Evolutionary conservation across 2,113 vertebrate genomes (phyloP).

Genomic region (Origma solitaria): DNA sequence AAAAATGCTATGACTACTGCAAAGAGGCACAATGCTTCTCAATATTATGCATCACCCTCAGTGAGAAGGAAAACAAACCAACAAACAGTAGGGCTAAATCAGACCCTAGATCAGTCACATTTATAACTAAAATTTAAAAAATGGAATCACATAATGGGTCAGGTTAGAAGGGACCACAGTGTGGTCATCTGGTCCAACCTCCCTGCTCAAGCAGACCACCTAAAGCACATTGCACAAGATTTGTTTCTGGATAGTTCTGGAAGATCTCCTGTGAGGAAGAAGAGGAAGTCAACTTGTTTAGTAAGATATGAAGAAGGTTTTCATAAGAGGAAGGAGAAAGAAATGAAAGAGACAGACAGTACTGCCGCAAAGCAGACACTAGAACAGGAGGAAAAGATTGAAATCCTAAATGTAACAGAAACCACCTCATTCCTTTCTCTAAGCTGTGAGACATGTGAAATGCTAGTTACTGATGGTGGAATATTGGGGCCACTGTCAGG

Average conservation of each 20-base stretch:
- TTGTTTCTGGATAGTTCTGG: neutral
- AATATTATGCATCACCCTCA: too few species aligned
- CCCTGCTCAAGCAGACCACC: neutral
- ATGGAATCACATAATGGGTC: neutral
- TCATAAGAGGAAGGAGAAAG: neutral
- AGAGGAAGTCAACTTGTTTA: neutral
- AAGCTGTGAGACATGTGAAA: neutral
- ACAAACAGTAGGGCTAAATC: neutral
- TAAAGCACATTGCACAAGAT: neutral
- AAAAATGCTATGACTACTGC: neutral
- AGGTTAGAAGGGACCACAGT: neutral
- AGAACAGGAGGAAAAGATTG: neutral
- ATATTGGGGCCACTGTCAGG: neutral
- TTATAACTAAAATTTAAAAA: neutral
- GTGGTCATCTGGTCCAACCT: neutral
- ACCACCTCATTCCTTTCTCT: neutral
- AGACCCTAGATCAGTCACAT: neutral
- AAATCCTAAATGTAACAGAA: neutral
- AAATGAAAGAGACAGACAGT: neutral
- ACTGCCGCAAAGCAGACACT: neutral
- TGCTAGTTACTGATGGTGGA: neutral
- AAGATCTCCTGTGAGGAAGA: neutral
- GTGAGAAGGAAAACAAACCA: neutral
- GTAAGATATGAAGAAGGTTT: neutral
- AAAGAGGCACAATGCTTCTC: neutral